Conservation (phyloP, 2,113 vertebrate genomes). For the Trachemys scripta region DNA sequence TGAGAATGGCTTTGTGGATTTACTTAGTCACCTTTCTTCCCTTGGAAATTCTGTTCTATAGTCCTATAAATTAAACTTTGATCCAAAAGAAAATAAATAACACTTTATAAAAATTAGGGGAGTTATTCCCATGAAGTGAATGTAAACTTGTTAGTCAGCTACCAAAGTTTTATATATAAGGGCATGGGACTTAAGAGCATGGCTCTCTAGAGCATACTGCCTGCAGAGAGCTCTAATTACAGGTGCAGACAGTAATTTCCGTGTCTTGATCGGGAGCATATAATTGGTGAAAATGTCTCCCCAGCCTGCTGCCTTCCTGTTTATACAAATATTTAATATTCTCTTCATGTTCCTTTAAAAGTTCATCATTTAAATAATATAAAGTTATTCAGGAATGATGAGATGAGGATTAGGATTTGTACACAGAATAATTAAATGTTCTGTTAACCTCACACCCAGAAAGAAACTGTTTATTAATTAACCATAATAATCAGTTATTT, state of each 20-base stretch:
- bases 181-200: not conserved
- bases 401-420: constrained; percentile 5
- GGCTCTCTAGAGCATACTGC: not conserved
- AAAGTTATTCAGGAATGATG: constrained; percentile 17
- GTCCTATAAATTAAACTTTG: not conserved
- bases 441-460: not conserved
- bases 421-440: constrained; percentile 41
- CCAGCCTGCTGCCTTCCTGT: not conserved
- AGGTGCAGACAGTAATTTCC: not conserved
- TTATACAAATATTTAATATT: constrained; percentile 14
- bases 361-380: constrained; percentile 4
- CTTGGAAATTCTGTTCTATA: not conserved
- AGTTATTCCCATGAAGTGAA: not conserved
- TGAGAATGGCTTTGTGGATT: not conserved
- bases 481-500: constrained; percentile 32
- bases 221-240: not conserved
- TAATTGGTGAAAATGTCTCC: constrained; percentile 4
- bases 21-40: not conserved
- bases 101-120: too few relatives aligned
- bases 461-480: constrained; percentile 47
- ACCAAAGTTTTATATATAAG: not conserved
- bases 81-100: not conserved
- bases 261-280: not conserved
- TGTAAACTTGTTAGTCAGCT: not conserved
- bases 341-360: not conserved